Conservation (phyloP, 2,113 vertebrate species). For the Leptodactylus fuscus region DNA sequence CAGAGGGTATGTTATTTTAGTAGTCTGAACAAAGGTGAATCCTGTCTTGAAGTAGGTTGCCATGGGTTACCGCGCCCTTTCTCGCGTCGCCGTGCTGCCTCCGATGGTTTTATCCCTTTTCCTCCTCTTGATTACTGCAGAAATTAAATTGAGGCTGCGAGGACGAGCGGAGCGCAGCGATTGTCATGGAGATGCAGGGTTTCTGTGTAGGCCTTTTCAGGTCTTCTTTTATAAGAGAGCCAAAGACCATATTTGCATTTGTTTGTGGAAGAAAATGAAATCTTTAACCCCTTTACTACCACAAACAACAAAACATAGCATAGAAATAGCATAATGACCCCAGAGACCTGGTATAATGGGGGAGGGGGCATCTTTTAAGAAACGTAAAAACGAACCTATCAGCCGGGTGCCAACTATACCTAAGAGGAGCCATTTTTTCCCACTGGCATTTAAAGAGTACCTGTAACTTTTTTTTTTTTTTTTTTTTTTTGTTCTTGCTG, state of each 20-base stretch:
- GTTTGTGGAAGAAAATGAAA: constrained; percentile 20
- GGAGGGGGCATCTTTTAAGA: not conserved
- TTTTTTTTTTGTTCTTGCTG: too few species aligned
- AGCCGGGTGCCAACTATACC: not conserved
- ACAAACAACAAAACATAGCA: not conserved
- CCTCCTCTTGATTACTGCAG: constrained; percentile 30
- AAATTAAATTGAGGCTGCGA: constrained; percentile 23
- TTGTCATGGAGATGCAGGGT: constrained; percentile 18
- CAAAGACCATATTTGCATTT: constrained; percentile 45
- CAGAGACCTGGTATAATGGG: not conserved
- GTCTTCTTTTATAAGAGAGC: constrained; percentile 20
- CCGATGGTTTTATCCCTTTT: not conserved
- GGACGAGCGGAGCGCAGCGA: constrained; percentile 16
- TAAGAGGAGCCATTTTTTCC: too few species aligned
- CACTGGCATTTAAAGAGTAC: too few species aligned
- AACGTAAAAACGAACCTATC: not conserved
- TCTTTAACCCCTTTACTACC: not conserved
- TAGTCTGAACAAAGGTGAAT: too few species aligned
- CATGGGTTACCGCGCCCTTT: not conserved
- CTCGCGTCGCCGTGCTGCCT: not conserved
- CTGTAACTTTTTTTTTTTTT: too few species aligned
- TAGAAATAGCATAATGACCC: not conserved
- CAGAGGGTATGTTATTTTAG: too few species aligned
- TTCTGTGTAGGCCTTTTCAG: constrained; percentile 11
- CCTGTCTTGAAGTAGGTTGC: not conserved